These are phyloP conservation scores for Sebastes oblongus DNA, from an alignment of 2,797 vertebrate genomes.

Conservation along the genomic window DNA sequence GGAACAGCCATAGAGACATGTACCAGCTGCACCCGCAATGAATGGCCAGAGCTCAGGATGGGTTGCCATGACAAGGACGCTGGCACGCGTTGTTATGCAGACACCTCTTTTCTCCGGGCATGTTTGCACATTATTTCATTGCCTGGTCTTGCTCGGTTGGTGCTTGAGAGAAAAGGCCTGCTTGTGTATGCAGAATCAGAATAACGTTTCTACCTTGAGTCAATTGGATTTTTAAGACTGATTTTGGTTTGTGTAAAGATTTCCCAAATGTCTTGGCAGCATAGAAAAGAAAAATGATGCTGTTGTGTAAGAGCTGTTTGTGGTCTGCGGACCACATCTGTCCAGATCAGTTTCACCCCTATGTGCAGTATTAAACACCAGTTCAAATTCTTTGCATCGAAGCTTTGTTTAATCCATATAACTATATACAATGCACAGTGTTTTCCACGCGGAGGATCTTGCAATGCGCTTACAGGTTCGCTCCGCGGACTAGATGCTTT, in stretches of 20 bases:
- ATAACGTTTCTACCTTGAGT: background rate
- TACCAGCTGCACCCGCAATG: constrained; percentile 66
- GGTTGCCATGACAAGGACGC: constrained; percentile 69
- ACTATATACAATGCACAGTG: too few species aligned
- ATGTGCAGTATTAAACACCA: background rate
- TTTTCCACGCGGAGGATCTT: too few species aligned
- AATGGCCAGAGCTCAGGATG: constrained; percentile 48
- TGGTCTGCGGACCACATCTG: background rate
- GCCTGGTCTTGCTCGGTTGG: constrained; percentile 20
- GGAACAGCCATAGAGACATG: constrained; percentile 55
- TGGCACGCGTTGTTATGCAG: constrained; percentile 54
- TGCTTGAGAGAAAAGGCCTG: constrained; percentile 4
- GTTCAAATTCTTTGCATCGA: too few species aligned
- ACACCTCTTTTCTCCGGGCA: constrained; percentile 42
- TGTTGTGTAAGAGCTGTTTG: constrained; percentile 5
- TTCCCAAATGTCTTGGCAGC: background rate
- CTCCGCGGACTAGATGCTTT: too few species aligned
- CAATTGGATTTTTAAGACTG: background rate
- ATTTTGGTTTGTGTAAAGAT: background rate
- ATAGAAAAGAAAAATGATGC: background rate
- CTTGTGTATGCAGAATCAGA: background rate
- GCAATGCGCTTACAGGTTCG: too few species aligned
- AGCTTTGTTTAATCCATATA: too few species aligned
- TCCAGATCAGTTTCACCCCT: background rate
- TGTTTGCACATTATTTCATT: constrained; percentile 62